phyloP scores from a whole-genome alignment of 2,113 vertebrate species.

The Electrona antarctica region DNA sequence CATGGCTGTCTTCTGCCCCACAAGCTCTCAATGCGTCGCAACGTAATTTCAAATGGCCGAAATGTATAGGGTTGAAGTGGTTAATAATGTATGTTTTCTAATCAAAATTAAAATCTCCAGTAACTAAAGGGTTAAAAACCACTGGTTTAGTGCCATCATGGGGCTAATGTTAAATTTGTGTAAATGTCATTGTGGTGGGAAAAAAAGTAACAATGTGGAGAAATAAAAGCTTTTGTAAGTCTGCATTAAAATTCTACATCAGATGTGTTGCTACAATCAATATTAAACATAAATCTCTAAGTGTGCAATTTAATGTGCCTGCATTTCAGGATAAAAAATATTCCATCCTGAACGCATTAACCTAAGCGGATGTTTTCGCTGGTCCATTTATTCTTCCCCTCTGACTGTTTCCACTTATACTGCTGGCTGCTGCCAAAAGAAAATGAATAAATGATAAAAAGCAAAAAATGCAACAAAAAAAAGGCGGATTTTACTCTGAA shows the following conservation, averaged over 20 bases:
- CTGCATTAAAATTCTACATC: constrained; percentile 33
- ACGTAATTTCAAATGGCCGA: no score
- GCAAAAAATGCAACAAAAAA: not conserved
- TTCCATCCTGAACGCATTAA: constrained; percentile 63
- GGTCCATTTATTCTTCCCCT: constrained; percentile 60
- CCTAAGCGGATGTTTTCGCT: constrained; percentile 52
- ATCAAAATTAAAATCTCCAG: no score
- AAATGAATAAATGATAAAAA: constrained; percentile 11
- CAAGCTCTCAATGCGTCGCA: no score
- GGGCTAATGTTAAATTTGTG: no score
- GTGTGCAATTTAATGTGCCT: constrained; percentile 46
- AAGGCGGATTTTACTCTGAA: constrained; percentile 1
- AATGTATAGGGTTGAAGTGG: no score
- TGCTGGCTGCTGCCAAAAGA: constrained; percentile 33
- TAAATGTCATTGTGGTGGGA: not conserved
- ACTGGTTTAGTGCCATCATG: no score
- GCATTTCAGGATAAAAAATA: constrained; percentile 52
- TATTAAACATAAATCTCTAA: constrained; percentile 43
- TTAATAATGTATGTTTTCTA: no score
- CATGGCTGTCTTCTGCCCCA: no score
- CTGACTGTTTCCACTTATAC: constrained; percentile 38
- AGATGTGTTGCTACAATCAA: constrained; percentile 45
- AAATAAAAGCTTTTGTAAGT: constrained; percentile 20
- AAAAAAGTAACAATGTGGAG: not conserved
- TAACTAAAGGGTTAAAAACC: no score